Conservation (phyloP, 2,113 vertebrate species). For the Cavia aperea region DNA sequence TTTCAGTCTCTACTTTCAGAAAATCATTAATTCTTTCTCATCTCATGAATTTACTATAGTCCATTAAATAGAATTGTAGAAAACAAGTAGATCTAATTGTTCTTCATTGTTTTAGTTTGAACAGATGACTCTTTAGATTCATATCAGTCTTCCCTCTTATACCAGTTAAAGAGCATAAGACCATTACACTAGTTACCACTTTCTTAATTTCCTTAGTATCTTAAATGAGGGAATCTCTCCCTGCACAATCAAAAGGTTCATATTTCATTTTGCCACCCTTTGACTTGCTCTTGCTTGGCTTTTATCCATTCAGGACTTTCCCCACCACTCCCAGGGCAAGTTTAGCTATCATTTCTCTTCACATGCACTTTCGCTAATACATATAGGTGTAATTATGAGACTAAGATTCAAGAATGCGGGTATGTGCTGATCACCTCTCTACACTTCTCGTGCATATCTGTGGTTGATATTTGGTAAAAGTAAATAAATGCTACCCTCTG, state of each 20-base stretch:
- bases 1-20: background rate
- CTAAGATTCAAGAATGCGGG: background rate
- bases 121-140: background rate
- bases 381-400: background rate
- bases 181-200: background rate
- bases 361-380: background rate
- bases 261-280: background rate
- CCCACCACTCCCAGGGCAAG: background rate
- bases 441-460: no score
- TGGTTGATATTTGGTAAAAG: conserved; percentile 43
- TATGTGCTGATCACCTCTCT: no score
- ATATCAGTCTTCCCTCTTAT: background rate
- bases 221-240: background rate
- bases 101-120: background rate
- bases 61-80: background rate
- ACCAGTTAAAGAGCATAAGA: background rate
- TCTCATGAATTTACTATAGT: background rate
- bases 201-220: background rate
- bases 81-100: background rate
- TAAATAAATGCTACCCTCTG: conserved; percentile 77
- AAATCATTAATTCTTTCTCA: background rate
- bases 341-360: background rate
- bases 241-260: background rate
- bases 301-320: background rate
- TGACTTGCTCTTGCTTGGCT: background rate